Evolutionary conservation across 2,797 vertebrate species (phyloP), one percentile per base, ranked within the genome.

Genomic region (Bradypodion pumilum): DNA sequence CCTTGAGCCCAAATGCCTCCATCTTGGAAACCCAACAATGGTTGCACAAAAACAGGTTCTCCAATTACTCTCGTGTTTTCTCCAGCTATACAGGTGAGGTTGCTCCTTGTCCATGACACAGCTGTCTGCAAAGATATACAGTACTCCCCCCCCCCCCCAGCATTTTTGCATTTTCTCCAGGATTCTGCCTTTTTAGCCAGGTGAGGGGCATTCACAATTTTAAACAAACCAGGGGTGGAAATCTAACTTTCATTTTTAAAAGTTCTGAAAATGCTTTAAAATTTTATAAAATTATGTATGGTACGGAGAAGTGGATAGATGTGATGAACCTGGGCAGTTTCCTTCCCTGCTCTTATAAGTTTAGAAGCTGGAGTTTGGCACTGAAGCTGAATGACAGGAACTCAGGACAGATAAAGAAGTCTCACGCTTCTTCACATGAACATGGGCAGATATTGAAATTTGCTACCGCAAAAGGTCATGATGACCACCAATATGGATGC

Each of bases 1-100:
- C 84, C 32, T 82, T 90, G 77, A 92, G 63, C 73, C 86, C 92
- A 1, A 89, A 80, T 7, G 85, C 91, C 44, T 93, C 91, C 74
- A 88, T 91, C 73, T 62, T 83, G 65, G 93, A 95, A 65, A 93
- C 84, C 1, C 91, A 92, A 80, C 92, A 91, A 62, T 94, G 92
- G 90, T 62, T 92, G 12, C 74, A 86, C 56, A 35, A 15, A 44
- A 88, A 89, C 60, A 4, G 56, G 29, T 93, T 93, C 65, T 90
- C 92, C 72, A 88, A 79, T 81, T 93, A 87, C 79, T 85, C 85
- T 12, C 9, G 82, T 63, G 68, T 82, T n/a, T 88, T 91, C 49
- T 81, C 91, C 78, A 94, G 76, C 82, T 93, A 94, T 69, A 89
- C 88, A 76, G 92, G 92, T 91, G 86, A 91, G 84, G 19, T 44